These are phyloP conservation scores for Keiferia lycopersicella DNA, from an alignment of 2,888 invertebrate species.

Conservation along the genomic window DNA sequence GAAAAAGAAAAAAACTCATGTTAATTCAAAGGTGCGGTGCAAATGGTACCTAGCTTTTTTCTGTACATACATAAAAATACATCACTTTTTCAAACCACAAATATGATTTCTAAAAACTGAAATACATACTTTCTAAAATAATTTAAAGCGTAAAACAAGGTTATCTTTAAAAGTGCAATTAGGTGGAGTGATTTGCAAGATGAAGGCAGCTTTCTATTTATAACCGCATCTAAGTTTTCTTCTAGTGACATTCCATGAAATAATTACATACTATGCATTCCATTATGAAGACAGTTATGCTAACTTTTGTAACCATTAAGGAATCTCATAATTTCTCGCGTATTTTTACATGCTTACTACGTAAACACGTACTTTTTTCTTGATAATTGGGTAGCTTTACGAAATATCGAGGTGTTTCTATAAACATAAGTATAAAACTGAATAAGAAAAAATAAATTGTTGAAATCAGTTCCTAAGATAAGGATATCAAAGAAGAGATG, in stretches of 20 bases:
- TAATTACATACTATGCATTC: slow-evolving; percentile 18
- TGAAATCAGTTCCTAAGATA: slow-evolving; percentile 26
- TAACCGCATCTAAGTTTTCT: not conserved
- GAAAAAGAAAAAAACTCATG: too few relatives aligned
- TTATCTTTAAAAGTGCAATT: not conserved
- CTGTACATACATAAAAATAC: too few relatives aligned
- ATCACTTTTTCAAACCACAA: too few relatives aligned
- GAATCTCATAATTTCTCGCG: slow-evolving; percentile 6
- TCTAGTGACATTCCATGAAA: slow-evolving; percentile 1
- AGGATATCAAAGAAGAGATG: slow-evolving; percentile 25
- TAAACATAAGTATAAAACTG: not conserved
- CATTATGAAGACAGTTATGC: not conserved
- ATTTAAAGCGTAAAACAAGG: not conserved
- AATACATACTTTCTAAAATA: slow-evolving; percentile 7
- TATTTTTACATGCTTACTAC: not conserved
- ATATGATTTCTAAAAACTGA: not conserved
- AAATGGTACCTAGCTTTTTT: too few relatives aligned
- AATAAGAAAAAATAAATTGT: slow-evolving; percentile 9
- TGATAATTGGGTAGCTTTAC: not conserved
- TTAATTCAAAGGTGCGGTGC: not conserved
- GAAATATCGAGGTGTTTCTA: not conserved
- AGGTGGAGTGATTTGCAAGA: slow-evolving; percentile 3
- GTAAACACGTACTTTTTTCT: not conserved
- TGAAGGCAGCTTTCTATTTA: slow-evolving; percentile 13
- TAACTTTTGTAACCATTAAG: not conserved